phyloP scores from a whole-genome alignment of 2,113 vertebrate species.

The Actenoides hombroni region DNA sequence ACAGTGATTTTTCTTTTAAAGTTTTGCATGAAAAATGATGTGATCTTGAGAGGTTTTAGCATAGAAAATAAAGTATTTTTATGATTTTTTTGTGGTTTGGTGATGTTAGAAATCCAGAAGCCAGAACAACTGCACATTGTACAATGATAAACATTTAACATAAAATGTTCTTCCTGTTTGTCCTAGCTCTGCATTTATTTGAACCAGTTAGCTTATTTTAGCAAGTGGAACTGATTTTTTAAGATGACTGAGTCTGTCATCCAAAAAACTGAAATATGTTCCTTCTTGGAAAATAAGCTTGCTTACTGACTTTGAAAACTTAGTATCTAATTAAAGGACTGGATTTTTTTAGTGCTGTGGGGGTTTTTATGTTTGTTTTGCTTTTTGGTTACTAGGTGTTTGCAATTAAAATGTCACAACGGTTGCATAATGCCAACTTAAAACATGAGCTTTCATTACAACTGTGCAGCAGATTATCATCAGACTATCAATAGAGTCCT shows the following conservation, averaged over 20 bases:
- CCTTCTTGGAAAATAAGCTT: neutral
- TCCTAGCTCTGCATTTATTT: neutral
- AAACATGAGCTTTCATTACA: neutral
- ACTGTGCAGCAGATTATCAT: neutral
- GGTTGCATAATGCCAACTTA: neutral
- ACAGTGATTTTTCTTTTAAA: neutral
- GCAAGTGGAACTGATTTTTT: conserved; percentile 34
- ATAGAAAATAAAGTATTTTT: neutral
- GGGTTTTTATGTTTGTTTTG: neutral
- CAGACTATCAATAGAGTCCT: neutral
- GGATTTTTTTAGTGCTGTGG: too few relatives aligned
- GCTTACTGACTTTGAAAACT: neutral
- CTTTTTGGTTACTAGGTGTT: neutral
- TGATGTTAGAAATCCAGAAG: neutral
- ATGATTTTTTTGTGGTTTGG: neutral
- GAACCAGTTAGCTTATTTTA: conserved; percentile 28
- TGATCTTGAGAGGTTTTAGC: neutral
- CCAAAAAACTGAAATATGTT: neutral
- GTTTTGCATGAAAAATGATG: neutral
- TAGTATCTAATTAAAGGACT: neutral
- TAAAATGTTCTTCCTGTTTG: conserved; percentile 41
- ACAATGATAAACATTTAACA: neutral
- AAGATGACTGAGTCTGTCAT: neutral
- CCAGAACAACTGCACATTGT: neutral
- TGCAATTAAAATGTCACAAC: neutral